Conservation (phyloP, 2,888 invertebrate genomes). For the Platycnemis pennipes region DNA sequence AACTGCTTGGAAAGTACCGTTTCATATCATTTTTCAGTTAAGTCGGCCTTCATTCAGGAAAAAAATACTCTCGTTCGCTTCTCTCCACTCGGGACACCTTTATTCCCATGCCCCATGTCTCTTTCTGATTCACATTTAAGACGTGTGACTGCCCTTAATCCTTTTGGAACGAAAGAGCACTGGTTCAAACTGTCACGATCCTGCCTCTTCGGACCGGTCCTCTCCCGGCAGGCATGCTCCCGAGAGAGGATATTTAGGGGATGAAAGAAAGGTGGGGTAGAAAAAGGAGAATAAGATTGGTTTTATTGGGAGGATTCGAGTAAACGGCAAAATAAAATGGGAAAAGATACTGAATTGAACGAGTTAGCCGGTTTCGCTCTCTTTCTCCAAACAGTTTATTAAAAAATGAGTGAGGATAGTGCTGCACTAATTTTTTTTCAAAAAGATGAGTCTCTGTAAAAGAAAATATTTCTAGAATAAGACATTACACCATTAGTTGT, state of each 20-base stretch:
- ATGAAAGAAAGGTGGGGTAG: background rate
- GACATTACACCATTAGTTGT: no score
- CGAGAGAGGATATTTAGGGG: background rate
- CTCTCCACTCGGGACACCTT: background rate
- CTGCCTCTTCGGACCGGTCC: constrained; percentile 5
- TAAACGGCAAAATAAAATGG: background rate
- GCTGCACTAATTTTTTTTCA: background rate
- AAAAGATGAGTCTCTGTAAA: background rate
- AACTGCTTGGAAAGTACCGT: background rate
- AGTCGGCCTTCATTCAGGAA: background rate
- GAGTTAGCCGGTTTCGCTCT: background rate
- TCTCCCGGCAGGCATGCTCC: background rate
- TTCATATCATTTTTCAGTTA: background rate
- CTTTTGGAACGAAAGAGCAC: background rate
- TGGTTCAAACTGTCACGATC: constrained; percentile 14
- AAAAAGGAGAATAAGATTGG: background rate
- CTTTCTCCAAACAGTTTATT: background rate
- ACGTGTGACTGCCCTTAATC: constrained; percentile 13
- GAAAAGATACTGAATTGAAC: background rate
- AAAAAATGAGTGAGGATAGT: background rate
- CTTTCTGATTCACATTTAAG: background rate
- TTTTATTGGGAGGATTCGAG: background rate
- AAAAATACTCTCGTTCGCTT: background rate
- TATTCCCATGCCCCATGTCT: background rate
- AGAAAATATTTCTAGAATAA: background rate